These are phyloP conservation scores for Pluvianellus socialis DNA, from an alignment of 2,113 vertebrate species.

Conservation along the genomic window DNA sequence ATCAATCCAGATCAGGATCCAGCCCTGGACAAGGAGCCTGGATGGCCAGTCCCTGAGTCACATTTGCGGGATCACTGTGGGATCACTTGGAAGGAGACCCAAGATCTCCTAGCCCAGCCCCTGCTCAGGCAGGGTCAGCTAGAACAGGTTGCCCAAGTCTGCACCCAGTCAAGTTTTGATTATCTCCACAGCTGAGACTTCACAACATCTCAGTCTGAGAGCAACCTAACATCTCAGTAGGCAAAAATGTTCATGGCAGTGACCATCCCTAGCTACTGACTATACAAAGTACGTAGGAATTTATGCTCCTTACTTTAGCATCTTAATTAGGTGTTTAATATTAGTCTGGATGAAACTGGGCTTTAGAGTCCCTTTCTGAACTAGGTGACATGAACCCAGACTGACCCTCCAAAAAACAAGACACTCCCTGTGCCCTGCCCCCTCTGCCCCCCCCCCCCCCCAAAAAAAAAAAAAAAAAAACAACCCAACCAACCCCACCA, in stretches of 20 bases:
- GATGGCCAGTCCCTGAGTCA: not conserved
- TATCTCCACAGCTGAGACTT: not conserved
- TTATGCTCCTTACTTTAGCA: not conserved
- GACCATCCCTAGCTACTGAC: not conserved
- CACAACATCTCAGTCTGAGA: not conserved
- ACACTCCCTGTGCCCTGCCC: no score
- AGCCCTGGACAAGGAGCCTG: not conserved
- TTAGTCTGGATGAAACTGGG: not conserved
- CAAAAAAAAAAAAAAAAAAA: not conserved
- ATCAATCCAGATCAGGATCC: not conserved
- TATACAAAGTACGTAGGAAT: not conserved
- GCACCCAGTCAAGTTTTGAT: not conserved
- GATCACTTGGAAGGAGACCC: not conserved
- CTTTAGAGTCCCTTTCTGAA: not conserved
- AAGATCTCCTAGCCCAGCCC: not conserved
- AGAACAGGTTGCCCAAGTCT: not conserved
- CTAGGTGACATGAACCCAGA: not conserved
- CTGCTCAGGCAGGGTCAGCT: not conserved
- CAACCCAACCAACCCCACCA: no score
- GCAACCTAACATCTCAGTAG: not conserved
- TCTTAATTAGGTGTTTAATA: not conserved
- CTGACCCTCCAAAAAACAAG: not conserved
- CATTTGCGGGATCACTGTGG: not conserved
- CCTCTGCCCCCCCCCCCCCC: no score
- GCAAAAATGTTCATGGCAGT: not conserved